These are phyloP conservation scores for Mirza zaza DNA, from an alignment of 2,113 vertebrate genomes.

Conservation along the genomic window DNA sequence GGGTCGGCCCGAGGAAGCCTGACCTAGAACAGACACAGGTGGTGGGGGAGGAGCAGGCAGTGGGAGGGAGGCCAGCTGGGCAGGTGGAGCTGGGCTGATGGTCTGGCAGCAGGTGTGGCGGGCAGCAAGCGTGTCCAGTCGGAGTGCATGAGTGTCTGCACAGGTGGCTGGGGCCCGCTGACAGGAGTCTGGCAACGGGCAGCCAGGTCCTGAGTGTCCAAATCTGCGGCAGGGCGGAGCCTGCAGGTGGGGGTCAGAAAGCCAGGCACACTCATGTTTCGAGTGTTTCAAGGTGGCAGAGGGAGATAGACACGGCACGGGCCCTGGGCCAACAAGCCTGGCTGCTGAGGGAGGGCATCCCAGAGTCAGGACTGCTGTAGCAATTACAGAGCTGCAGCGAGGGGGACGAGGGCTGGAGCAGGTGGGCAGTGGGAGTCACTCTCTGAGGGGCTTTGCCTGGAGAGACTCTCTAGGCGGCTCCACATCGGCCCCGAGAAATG, in stretches of 20 bases:
- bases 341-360: background rate
- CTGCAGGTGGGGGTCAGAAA: background rate
- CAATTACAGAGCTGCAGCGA: accelerated
- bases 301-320: background rate
- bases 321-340: too few relatives aligned
- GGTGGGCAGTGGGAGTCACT: background rate
- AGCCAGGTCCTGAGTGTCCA: accelerated
- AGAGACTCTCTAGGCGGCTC: background rate
- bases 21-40: background rate
- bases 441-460: background rate
- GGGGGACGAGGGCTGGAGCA: background rate
- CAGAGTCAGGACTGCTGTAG: background rate
- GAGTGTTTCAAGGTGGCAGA: background rate
- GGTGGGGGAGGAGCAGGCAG: background rate
- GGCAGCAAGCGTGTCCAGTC: background rate
- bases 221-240: background rate
- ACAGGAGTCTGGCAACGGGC: background rate
- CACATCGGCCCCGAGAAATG: accelerated
- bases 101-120: background rate
- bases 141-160: background rate
- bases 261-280: background rate
- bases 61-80: background rate
- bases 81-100: background rate
- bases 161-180: background rate
- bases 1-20: background rate